phyloP scores from a whole-genome alignment of 2,113 vertebrate genomes.

The Sterrhoptilus dennistouni region DNA sequence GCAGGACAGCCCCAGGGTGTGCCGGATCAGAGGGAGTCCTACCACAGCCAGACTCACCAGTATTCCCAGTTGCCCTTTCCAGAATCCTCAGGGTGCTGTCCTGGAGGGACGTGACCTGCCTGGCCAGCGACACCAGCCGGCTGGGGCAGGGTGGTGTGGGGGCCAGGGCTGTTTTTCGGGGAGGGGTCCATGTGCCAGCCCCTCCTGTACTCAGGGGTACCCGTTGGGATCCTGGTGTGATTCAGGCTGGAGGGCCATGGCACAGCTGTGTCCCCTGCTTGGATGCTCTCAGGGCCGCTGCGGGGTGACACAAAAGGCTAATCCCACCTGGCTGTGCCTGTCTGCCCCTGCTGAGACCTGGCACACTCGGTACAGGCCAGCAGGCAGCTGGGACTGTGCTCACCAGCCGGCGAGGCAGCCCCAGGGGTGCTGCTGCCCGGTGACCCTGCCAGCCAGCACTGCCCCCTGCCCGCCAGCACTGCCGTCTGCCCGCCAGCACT shows the following conservation, averaged over 20 bases:
- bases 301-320: neutral
- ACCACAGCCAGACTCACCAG: neutral
- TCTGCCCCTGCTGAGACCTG: neutral
- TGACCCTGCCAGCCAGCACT: neutral
- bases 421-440: neutral
- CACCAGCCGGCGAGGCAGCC: neutral
- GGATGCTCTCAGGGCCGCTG: neutral
- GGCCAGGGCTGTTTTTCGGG: rapidly evolving
- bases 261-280: neutral
- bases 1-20: neutral
- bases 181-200: neutral
- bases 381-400: neutral
- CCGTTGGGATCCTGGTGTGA: rapidly evolving
- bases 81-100: neutral
- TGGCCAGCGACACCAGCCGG: rapidly evolving
- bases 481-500: neutral
- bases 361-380: neutral
- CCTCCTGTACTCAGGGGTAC: rapidly evolving
- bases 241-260: neutral
- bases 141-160: rapidly evolving
- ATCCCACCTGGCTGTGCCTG: neutral
- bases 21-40: neutral
- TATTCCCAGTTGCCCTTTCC: neutral
- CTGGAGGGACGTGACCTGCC: neutral
- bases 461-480: neutral